Evolutionary conservation across 2,888 invertebrate genomes (phyloP).

Genomic region (Spodoptera exigua): DNA sequence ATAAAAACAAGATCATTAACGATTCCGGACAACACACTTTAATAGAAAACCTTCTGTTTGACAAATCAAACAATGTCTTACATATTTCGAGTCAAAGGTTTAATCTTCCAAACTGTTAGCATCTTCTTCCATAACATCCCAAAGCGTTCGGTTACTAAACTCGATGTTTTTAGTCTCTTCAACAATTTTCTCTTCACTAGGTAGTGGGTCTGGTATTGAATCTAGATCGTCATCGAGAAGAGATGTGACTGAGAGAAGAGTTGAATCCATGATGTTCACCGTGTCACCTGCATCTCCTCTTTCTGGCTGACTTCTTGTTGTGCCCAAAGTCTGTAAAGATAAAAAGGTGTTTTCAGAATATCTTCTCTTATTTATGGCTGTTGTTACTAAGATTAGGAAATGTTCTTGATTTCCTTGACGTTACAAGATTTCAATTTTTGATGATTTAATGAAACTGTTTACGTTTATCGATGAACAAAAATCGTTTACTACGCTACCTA

Average conservation of each 20-base stretch:
- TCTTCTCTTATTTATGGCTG: not conserved
- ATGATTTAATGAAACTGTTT: too few relatives aligned
- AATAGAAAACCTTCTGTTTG: conserved; percentile 14
- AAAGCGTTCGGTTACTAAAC: conserved; percentile 67
- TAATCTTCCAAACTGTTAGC: conserved; percentile 54
- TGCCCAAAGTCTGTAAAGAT: conserved; percentile 69
- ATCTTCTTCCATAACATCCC: conserved; percentile 79
- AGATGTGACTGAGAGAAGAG: conserved; percentile 78
- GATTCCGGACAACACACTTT: conserved; percentile 31
- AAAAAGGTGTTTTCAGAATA: not conserved
- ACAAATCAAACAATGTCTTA: conserved; percentile 8
- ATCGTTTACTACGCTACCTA: too few relatives aligned
- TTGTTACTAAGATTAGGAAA: too few relatives aligned
- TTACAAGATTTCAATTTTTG: too few relatives aligned
- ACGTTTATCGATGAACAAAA: too few relatives aligned
- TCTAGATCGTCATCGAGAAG: conserved; percentile 75
- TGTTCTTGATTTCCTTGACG: too few relatives aligned
- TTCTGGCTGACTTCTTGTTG: conserved; percentile 71
- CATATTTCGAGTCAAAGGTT: conserved; percentile 1
- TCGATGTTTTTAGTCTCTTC: conserved; percentile 60
- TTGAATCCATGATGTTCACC: conserved; percentile 73
- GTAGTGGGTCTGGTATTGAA: conserved; percentile 53
- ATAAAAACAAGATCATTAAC: not conserved
- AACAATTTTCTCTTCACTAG: conserved; percentile 49
- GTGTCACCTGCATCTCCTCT: conserved; percentile 80